phyloP scores from a whole-genome alignment of 2,888 invertebrate genomes.

The Dilophus febrilis region DNA sequence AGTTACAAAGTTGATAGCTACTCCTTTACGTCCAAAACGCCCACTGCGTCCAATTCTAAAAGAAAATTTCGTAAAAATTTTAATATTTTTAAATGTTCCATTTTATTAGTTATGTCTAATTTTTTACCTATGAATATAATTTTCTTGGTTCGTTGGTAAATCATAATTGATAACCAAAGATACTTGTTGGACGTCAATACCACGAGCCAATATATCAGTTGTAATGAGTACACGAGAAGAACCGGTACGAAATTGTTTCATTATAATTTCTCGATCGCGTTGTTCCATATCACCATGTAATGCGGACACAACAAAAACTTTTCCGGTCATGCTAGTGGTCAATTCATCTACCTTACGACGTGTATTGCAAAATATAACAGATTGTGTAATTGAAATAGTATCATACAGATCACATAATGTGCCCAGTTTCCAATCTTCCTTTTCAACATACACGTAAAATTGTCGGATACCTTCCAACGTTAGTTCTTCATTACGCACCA shows the following conservation, averaged over 20 bases:
- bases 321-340: slow-evolving; percentile 75
- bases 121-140: slow-evolving; percentile 93
- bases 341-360: slow-evolving; percentile 93
- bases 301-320: slow-evolving; percentile 89
- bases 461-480: slow-evolving; percentile 87
- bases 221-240: slow-evolving; percentile 92
- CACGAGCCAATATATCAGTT: slow-evolving; percentile 86
- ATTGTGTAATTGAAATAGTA: slow-evolving; percentile 90
- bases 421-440: slow-evolving; percentile 75
- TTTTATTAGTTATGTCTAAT: too few relatives aligned
- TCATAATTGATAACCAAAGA: slow-evolving; percentile 97
- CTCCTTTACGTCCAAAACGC: slow-evolving; percentile 94
- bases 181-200: slow-evolving; percentile 95
- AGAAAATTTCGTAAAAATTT: neutral
- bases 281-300: slow-evolving; percentile 99
- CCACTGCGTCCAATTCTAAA: slow-evolving; percentile 90
- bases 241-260: slow-evolving; percentile 92
- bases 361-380: slow-evolving; percentile 96
- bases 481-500: slow-evolving; percentile 87
- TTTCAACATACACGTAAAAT: slow-evolving; percentile 78
- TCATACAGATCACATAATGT: slow-evolving; percentile 92
- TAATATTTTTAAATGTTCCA: neutral
- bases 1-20: slow-evolving; percentile 93
- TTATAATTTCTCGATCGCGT: slow-evolving; percentile 85
- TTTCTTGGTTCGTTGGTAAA: slow-evolving; percentile 91